These are phyloP conservation scores for Erebia palarica DNA, from an alignment of 2,888 invertebrate genomes.

Conservation along the genomic window DNA sequence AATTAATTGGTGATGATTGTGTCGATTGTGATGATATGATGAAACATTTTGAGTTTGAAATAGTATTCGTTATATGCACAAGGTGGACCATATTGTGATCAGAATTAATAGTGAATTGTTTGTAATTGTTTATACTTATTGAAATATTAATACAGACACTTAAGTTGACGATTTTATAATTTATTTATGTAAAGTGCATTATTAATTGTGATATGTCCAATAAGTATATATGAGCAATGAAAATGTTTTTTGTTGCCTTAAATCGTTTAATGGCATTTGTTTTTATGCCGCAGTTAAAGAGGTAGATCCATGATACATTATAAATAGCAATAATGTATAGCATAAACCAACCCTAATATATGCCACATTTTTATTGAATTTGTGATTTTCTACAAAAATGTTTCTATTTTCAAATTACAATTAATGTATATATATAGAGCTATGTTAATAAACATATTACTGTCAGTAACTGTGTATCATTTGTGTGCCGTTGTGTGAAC, in stretches of 20 bases:
- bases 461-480: conserved; percentile 58
- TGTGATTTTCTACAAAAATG: conserved; percentile 73
- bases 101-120: conserved; percentile 75
- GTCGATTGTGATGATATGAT: conserved; percentile 64
- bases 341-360: conserved; percentile 69
- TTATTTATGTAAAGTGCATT: conserved; percentile 80
- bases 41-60: conserved; percentile 57
- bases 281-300: conserved; percentile 48
- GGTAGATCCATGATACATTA: conserved; percentile 46
- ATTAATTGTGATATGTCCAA: conserved; percentile 72
- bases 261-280: conserved; percentile 61
- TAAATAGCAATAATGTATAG: conserved; percentile 60
- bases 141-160: conserved; percentile 70
- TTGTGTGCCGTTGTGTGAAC: conserved; percentile 31
- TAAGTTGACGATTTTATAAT: conserved; percentile 78
- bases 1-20: conserved; percentile 74
- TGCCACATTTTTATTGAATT: conserved; percentile 71
- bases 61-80: conserved; percentile 75
- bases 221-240: conserved; percentile 55
- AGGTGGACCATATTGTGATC: conserved; percentile 76
- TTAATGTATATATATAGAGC: conserved; percentile 75
- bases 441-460: conserved; percentile 81
- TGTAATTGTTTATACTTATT: conserved; percentile 72
- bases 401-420: conserved; percentile 79
- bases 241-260: conserved; percentile 58